Evolutionary conservation across 2,113 vertebrate species (phyloP).

Genomic region (Actenoides lindsayi): DNA sequence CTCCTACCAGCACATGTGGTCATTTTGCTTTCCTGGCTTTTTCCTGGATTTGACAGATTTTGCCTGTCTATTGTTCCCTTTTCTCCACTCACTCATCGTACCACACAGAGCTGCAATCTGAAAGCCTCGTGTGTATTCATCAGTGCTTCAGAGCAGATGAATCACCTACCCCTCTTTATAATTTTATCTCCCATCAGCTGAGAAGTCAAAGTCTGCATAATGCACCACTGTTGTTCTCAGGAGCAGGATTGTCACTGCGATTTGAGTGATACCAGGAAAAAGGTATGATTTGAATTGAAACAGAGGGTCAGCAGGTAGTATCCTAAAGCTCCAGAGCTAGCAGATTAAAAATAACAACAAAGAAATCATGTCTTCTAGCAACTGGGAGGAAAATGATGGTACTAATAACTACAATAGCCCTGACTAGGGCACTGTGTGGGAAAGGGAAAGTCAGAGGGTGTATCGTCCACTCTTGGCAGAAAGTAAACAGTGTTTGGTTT

Average conservation of each 20-base stretch:
- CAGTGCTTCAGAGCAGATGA: slow-evolving; percentile 38
- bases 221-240: slow-evolving; percentile 15
- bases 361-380: background rate
- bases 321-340: background rate
- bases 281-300: slow-evolving; percentile 6
- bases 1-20: background rate
- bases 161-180: slow-evolving; percentile 46
- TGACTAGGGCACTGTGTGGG: rapidly evolving
- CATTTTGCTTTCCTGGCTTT: background rate
- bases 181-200: slow-evolving; percentile 49
- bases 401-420: background rate
- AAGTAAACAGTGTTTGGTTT: background rate
- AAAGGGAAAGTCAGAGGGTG: background rate
- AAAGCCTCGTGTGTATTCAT: background rate
- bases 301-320: background rate
- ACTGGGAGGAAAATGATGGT: background rate
- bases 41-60: background rate
- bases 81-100: background rate
- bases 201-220: slow-evolving; percentile 45
- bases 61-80: background rate
- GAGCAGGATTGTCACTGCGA: background rate
- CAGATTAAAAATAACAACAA: slow-evolving; percentile 15
- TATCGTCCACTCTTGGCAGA: background rate
- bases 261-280: background rate
- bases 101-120: background rate